Base-by-base conservation (phyloP, 2,888 invertebrate species). In the Dione vanillae region DNA sequence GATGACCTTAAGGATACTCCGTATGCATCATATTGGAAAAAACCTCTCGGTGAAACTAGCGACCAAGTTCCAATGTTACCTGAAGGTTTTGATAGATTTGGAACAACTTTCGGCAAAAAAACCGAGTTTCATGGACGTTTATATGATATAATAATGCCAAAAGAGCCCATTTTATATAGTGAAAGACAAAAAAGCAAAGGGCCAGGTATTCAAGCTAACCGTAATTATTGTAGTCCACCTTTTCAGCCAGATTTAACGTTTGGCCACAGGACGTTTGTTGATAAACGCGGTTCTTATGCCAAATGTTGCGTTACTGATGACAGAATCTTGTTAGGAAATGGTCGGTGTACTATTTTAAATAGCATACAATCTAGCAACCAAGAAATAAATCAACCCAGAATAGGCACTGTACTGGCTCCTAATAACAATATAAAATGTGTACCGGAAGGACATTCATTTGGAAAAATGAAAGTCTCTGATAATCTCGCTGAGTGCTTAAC, bases 251-350 rank as follows among this genome's bases (percentile, higher is more conserved):
- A 93, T 56, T 78, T 89, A 59, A 88, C 91, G 2, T 95, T 83
- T 77, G 95, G 95, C 0, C 77, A 86, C 72, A 86, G 85, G 76
- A 88, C 88, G 1, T 81, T 79, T 56, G 83, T 87, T 35, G 94
- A 94, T 78, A 90, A 89, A 69, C 83, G 92, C 73, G 94, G 94
- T 14, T 87, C 82, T 40, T 88, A 90, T 78, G 92, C 88, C n/a
- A 87, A 80, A 75, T 88, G 89, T 77, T 94, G 94, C 77, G 5
- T 93, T 14, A 85, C 86, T 52, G 90, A 92, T 75, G 88, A 90
- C 61, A 85, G 82, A 74, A 81, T 83, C 16, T 64, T 81, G 71
- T 76, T 78, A 78, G 94, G 94, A 69, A 89, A 78, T 27, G 84
- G 82, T 47, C 80, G 84, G 61, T 85, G 86, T 59, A 77, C 85